phyloP scores from a whole-genome alignment of 1,140 invertebrate genomes.

The Brachionus sp. region DNA sequence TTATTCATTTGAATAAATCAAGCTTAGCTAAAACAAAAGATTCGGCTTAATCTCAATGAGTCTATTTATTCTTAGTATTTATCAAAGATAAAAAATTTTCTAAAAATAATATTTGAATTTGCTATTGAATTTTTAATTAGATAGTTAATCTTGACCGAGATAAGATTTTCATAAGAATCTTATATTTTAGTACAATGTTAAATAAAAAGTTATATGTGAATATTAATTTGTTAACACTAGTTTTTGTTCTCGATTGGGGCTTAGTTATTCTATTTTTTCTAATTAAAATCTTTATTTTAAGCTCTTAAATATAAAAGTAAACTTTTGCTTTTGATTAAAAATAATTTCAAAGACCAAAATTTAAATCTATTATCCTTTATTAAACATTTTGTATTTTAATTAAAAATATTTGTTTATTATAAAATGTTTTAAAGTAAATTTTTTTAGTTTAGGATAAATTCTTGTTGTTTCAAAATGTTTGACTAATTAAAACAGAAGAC shows the following conservation, averaged over 20 bases:
- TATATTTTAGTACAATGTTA: neutral
- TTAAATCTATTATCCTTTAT: neutral
- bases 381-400: no score
- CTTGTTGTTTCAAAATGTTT: no score
- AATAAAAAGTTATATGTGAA: neutral
- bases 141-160: neutral
- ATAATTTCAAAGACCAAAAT: neutral
- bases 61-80: neutral
- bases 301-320: neutral
- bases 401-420: no score
- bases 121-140: neutral
- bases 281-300: neutral
- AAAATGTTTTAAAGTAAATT: no score
- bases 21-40: constrained; percentile 2
- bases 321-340: neutral
- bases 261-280: neutral
- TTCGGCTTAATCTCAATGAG: neutral
- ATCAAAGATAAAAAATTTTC: neutral
- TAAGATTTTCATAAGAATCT: neutral
- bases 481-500: no score
- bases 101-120: constrained; percentile 8
- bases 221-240: neutral
- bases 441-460: no score
- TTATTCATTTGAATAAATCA: constrained; percentile 11
- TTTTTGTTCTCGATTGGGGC: neutral